A percentile compares a stretch with the other conserved stretches of the same genome.
phyloP scores from a whole-genome alignment of 2,797 vertebrate genomes.

The Phoxinus dragarum region DNA sequence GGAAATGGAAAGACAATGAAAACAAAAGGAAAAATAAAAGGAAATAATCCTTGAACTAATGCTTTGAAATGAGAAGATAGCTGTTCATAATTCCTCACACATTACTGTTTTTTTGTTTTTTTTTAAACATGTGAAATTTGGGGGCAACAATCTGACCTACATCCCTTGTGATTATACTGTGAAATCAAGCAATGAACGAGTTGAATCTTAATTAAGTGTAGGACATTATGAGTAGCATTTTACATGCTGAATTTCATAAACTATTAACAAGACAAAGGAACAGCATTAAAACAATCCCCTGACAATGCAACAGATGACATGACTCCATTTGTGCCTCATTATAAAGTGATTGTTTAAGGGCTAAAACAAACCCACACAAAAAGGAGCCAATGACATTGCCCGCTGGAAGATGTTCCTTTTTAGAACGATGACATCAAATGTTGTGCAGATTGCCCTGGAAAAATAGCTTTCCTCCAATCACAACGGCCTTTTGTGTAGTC shows the following conservation, averaged over 20 bases:
- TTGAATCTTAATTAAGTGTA: conserved; percentile 37
- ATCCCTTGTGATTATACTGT: conserved; percentile 37
- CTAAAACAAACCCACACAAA: conserved; percentile 45
- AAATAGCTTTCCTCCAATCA: conserved; percentile 64
- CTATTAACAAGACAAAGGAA: conserved; percentile 21
- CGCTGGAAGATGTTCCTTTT: conserved; percentile 72
- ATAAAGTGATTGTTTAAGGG: conserved; percentile 35
- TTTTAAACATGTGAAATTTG: neutral
- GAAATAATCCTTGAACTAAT: neutral
- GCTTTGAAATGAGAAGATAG: conserved; percentile 8
- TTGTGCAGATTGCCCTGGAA: conserved; percentile 61
- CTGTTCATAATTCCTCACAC: neutral
- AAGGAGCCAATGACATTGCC: conserved; percentile 75
- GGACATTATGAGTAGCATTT: conserved; percentile 8
- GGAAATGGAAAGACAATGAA: neutral
- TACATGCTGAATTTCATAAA: conserved; percentile 25
- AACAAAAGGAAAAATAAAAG: neutral
- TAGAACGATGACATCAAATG: conserved; percentile 72
- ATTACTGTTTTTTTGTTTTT: neutral
- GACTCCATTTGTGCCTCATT: conserved; percentile 31
- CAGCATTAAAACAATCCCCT: conserved; percentile 33
- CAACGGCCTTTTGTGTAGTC: conserved; percentile 64
- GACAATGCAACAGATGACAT: conserved; percentile 26
- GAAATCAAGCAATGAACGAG: conserved; percentile 27
- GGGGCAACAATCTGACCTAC: conserved; percentile 39